Evolutionary conservation across 2,113 vertebrate genomes (phyloP).

Genomic region (Ramphastos sulfuratus): DNA sequence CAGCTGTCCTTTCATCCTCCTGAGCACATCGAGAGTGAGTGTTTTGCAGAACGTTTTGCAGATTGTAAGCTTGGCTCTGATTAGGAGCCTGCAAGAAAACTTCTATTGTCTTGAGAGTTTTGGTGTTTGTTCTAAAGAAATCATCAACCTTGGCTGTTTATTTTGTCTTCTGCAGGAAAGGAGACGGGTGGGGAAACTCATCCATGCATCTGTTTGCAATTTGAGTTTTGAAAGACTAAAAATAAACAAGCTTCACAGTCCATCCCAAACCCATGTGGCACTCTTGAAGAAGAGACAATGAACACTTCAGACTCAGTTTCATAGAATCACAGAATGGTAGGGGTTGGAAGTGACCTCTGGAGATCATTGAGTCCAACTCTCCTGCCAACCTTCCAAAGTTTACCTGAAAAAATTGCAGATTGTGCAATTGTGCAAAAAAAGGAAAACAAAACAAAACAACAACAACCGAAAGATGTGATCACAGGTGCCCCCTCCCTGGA

Average conservation of each 20-base stretch:
- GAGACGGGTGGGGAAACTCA: not conserved
- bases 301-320: constrained; percentile 16
- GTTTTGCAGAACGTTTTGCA: constrained; percentile 71
- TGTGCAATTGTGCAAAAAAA: not conserved
- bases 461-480: not conserved
- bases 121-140: constrained; percentile 56
- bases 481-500: too few species aligned
- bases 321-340: too few species aligned
- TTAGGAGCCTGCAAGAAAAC: constrained; percentile 65
- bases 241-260: constrained; percentile 8
- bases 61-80: constrained; percentile 54
- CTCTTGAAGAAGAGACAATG: not conserved
- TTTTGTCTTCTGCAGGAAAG: constrained; percentile 57
- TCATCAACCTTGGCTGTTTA: constrained; percentile 55
- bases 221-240: constrained; percentile 59
- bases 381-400: not conserved
- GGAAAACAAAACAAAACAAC: not conserved
- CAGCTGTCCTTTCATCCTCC: constrained; percentile 62
- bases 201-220: constrained; percentile 69
- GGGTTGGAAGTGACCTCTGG: too few species aligned
- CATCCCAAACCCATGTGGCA: not conserved
- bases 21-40: constrained; percentile 33
- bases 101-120: constrained; percentile 54
- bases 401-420: constrained; percentile 22
- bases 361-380: too few species aligned